Percentiles rank a stretch among this genome's conserved stretches.
Evolutionary conservation across 2,888 invertebrate genomes (phyloP).

Genomic region (Oligia fasciuncula): DNA sequence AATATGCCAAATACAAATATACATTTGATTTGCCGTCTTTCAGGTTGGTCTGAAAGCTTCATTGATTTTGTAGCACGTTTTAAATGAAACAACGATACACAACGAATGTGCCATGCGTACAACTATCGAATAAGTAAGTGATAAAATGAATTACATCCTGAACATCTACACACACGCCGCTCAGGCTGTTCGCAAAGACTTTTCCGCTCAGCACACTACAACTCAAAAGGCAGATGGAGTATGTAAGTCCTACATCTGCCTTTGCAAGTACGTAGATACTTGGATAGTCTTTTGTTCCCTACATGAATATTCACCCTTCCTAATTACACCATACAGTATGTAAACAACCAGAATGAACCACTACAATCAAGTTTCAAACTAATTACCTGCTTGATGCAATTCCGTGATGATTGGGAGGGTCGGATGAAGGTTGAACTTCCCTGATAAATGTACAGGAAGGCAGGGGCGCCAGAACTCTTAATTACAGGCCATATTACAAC

Average conservation of each 20-base stretch:
- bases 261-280: neutral
- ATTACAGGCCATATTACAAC: conserved; percentile 69
- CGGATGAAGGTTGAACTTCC: conserved; percentile 39
- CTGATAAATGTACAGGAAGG: conserved; percentile 56
- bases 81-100: no score
- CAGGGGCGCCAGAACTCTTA: conserved; percentile 62
- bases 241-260: neutral
- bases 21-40: no score
- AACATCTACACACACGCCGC: neutral
- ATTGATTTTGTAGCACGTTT: no score
- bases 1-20: no score
- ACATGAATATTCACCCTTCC: conserved; percentile 19
- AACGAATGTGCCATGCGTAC: neutral
- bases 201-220: neutral
- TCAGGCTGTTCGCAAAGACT: neutral
- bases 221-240: neutral
- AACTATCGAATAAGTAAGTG: neutral
- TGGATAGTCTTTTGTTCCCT: neutral
- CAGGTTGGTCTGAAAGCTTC: no score
- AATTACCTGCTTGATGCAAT: conserved; percentile 42
- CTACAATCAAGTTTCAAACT: conserved; percentile 26
- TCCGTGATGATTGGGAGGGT: conserved; percentile 26
- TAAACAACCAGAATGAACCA: conserved; percentile 33
- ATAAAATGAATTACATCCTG: neutral
- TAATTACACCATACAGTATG: conserved; percentile 11